These are phyloP conservation scores for Diorhabda sublineata DNA, from an alignment of 1,140 invertebrate genomes.

Conservation along the genomic window DNA sequence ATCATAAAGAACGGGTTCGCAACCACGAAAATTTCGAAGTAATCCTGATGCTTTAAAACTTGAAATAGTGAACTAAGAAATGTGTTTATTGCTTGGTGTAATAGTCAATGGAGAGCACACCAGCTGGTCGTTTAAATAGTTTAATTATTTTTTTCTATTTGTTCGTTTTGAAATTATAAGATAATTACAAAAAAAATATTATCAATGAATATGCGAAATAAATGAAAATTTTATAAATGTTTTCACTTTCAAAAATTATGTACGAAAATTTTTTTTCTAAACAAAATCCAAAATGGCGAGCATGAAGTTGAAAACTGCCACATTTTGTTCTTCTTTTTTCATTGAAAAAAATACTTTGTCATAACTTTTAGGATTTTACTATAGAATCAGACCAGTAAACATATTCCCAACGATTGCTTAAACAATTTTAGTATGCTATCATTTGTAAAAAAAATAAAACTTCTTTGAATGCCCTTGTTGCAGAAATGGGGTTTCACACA, in stretches of 20 bases:
- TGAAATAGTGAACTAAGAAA: no score
- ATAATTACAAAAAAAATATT: no score
- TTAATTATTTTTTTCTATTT: no score
- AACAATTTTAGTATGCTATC: neutral
- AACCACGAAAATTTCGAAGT: no score
- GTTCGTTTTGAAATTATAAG: no score
- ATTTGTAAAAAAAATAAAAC: slow-evolving; percentile 13
- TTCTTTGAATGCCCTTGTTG: slow-evolving; percentile 3
- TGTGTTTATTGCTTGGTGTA: no score
- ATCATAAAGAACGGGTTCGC: no score
- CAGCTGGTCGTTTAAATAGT: no score
- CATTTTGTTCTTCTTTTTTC: neutral
- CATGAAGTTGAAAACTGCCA: neutral
- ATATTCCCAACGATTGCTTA: neutral
- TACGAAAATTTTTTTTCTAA: slow-evolving; percentile 1
- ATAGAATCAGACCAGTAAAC: neutral
- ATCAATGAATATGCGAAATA: no score
- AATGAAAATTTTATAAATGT: neutral
- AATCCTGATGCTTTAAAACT: no score
- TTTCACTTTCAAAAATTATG: neutral
- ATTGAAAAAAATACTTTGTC: neutral
- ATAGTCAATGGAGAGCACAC: no score
- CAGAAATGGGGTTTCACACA: no score
- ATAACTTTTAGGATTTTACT: neutral
- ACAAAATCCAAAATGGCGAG: neutral